phyloP scores from a whole-genome alignment of 2,113 vertebrate species.

The Ptyas mucosa region DNA sequence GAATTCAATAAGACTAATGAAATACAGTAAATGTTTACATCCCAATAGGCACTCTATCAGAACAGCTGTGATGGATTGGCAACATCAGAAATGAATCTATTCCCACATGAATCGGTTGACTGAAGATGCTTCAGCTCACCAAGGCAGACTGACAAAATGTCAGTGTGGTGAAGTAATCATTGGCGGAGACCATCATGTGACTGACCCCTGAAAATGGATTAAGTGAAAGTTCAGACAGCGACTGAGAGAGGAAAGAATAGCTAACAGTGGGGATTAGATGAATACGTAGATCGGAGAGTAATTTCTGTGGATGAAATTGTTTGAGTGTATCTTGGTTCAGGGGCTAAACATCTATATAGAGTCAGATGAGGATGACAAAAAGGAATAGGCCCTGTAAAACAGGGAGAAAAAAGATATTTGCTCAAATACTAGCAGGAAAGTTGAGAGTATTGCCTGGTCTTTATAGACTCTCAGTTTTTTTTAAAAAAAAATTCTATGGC shows the following conservation, averaged over 20 bases:
- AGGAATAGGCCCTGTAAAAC: not conserved
- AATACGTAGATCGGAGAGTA: not conserved
- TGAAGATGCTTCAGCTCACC: not conserved
- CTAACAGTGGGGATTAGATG: not conserved
- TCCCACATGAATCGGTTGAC: not conserved
- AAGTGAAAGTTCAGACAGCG: not conserved
- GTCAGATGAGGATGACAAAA: not conserved
- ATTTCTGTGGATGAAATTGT: not conserved
- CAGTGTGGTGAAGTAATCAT: not conserved
- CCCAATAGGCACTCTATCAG: not conserved
- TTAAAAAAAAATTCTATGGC: not conserved
- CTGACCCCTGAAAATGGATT: not conserved
- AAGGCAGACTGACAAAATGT: not conserved
- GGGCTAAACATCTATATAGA: not conserved
- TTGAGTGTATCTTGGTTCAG: not conserved
- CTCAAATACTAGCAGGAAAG: not conserved
- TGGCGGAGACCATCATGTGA: not conserved
- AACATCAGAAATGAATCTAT: not conserved
- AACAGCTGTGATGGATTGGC: not conserved
- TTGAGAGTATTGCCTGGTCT: not conserved
- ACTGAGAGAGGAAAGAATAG: not conserved
- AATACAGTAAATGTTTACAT: not conserved
- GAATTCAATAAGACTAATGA: not conserved
- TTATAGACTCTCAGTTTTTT: not conserved
- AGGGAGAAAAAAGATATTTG: not conserved